Evolutionary conservation across 2,888 invertebrate species (phyloP), one percentile per base, ranked within the genome.

Genomic region (Dyspetes luteomarginatus): DNA sequence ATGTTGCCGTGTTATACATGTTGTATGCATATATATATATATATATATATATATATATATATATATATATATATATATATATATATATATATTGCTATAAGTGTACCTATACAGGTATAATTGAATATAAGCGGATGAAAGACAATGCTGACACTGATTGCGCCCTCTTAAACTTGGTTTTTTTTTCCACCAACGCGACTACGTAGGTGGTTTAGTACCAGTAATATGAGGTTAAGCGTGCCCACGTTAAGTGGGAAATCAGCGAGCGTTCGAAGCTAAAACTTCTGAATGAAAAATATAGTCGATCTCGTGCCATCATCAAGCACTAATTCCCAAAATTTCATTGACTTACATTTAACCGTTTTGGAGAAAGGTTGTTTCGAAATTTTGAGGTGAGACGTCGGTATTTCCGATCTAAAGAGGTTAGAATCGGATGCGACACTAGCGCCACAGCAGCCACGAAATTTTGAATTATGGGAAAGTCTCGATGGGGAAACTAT

Each of bases 61-160:
- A 17, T 45, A 12, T 45, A 48, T n/a, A 24, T 64, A 12, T 41
- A 64, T 12, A 12, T 9, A 12, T 12, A 28, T 69, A 52, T 58
- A 30, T 36, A n/a, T 22, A 22, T 15, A 56, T 12, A 36, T 55
- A 56, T 26, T n/a, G n/a, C n/a, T n/a, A n/a, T n/a, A n/a, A n/a
- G 50, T 19, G 55, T 15, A 24, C n/a, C 4, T 4, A 58, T 4
- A 7, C 24, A 41, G 4, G 15, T 7, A 12, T 71, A 43, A 52
- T 15, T 15, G n/a, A 28, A 12, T 45, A 48, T n/a, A 24, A n/a
- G 28, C 28, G 69, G 17, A 41, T 17, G 30, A 73, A n/a, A 65
- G 56, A 74, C 65, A 74, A 56, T 74, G 65, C 74, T 24, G 64
- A 74, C 65, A 56, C 65, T 56, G 65, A 74, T 65, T 65, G 64